A percentile compares a stretch with the other conserved stretches of the same genome.
phyloP scores from a whole-genome alignment of 2,797 vertebrate species.

The Spinibarbus caldwelli region DNA sequence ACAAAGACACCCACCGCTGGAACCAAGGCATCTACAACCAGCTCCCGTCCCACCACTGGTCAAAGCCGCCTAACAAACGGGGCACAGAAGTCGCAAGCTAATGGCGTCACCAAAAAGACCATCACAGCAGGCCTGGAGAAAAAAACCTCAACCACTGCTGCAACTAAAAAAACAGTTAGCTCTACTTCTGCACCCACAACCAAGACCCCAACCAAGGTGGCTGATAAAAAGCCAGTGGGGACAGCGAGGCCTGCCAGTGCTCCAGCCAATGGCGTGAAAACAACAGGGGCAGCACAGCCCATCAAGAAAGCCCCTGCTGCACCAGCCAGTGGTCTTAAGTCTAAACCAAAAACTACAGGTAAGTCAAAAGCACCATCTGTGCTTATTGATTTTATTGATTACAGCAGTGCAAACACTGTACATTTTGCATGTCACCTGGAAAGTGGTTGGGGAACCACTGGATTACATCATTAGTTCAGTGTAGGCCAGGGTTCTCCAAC shows the following conservation, averaged over 20 bases:
- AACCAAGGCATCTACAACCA: constrained; percentile 61
- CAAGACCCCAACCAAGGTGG: constrained; percentile 68
- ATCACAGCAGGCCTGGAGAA: constrained; percentile 60
- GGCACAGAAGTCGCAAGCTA: constrained; percentile 75
- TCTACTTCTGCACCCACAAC: constrained; percentile 36
- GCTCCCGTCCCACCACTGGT: constrained; percentile 66
- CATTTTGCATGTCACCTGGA: background rate
- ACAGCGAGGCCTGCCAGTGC: constrained; percentile 31
- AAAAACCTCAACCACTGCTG: constrained; percentile 65
- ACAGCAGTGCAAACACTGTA: background rate
- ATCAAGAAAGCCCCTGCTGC: constrained; percentile 67
- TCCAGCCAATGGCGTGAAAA: constrained; percentile 65
- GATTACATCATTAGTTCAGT: background rate
- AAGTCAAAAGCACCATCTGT: background rate
- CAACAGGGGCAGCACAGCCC: constrained; percentile 60
- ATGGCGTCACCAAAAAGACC: constrained; percentile 67
- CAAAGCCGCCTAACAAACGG: constrained; percentile 76
- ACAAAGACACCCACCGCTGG: constrained; percentile 67
- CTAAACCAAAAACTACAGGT: constrained; percentile 76
- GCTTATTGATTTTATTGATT: background rate
- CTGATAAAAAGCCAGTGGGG: constrained; percentile 73
- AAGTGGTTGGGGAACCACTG: background rate
- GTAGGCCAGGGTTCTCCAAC: background rate
- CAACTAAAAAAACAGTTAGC: constrained; percentile 68
- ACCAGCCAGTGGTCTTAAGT: constrained; percentile 70